Conservation (phyloP, 2,888 invertebrate genomes). For the Amphimallon solstitiale region DNA sequence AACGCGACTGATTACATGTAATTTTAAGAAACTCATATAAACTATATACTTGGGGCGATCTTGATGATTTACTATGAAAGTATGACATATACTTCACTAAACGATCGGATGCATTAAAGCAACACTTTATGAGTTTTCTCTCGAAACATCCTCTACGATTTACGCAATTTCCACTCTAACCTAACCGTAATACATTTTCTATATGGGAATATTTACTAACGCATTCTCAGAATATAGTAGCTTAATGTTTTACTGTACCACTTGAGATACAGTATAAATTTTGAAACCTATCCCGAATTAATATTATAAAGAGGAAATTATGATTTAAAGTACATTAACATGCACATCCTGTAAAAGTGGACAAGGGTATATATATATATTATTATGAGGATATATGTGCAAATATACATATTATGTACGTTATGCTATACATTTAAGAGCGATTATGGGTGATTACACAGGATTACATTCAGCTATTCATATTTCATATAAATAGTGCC, state of each 20-base stretch:
- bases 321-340: neutral
- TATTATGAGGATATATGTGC: neutral
- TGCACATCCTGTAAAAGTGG: neutral
- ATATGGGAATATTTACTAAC: conserved; percentile 29
- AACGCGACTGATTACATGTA: conserved; percentile 10
- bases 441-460: conserved; percentile 28
- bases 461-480: conserved; percentile 27
- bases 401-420: neutral
- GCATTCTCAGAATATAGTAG: conserved; percentile 31
- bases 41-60: no score
- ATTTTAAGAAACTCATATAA: conserved; percentile 7
- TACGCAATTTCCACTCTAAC: conserved; percentile 22
- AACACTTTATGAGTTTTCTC: conserved; percentile 26
- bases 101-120: conserved; percentile 24
- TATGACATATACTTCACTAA: conserved; percentile 9
- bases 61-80: neutral
- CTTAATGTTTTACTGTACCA: conserved; percentile 18
- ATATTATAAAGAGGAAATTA: neutral
- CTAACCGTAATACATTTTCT: conserved; percentile 30
- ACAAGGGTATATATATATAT: neutral
- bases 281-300: neutral
- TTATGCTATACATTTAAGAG: conserved; percentile 7
- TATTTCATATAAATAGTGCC: conserved; percentile 30
- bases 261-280: conserved; percentile 17
- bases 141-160: conserved; percentile 23